Evolutionary conservation across 1,140 invertebrate genomes (phyloP).

Genomic region (Sitophilus oryzae): DNA sequence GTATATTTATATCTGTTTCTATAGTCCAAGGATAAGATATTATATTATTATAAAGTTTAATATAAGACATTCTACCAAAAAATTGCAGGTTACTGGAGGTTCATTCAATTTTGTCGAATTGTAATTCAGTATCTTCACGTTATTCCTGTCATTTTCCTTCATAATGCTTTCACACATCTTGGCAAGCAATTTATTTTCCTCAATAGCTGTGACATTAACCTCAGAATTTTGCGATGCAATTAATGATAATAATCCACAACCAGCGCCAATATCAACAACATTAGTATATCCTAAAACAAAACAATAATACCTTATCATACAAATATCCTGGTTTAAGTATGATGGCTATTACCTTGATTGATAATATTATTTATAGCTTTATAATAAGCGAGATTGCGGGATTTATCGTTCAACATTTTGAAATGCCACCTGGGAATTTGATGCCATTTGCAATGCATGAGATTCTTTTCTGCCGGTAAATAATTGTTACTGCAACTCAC

Average conservation of each 20-base stretch:
- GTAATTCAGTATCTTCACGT: slow-evolving; percentile 48
- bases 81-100: slow-evolving; percentile 53
- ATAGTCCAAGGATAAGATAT: too few species aligned
- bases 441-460: slow-evolving; percentile 32
- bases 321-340: slow-evolving; percentile 14
- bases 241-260: slow-evolving; percentile 64
- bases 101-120: slow-evolving; percentile 48
- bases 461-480: slow-evolving; percentile 33
- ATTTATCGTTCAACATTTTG: slow-evolving; percentile 71
- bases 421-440: slow-evolving; percentile 73
- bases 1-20: too few species aligned
- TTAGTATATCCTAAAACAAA: slow-evolving; percentile 47
- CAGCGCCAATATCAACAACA: slow-evolving; percentile 69
- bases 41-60: neutral
- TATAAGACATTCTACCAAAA: slow-evolving; percentile 36
- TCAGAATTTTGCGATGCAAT: slow-evolving; percentile 56
- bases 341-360: slow-evolving; percentile 35
- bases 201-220: slow-evolving; percentile 56
- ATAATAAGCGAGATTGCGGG: slow-evolving; percentile 59
- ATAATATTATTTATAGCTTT: slow-evolving; percentile 56
- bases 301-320: too few species aligned
- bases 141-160: slow-evolving; percentile 50
- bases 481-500: slow-evolving; percentile 25
- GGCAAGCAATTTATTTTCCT: slow-evolving; percentile 57
- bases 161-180: slow-evolving; percentile 55